Base-by-base conservation (phyloP, 2,113 vertebrate species). In the Panthera uncia region DNA sequence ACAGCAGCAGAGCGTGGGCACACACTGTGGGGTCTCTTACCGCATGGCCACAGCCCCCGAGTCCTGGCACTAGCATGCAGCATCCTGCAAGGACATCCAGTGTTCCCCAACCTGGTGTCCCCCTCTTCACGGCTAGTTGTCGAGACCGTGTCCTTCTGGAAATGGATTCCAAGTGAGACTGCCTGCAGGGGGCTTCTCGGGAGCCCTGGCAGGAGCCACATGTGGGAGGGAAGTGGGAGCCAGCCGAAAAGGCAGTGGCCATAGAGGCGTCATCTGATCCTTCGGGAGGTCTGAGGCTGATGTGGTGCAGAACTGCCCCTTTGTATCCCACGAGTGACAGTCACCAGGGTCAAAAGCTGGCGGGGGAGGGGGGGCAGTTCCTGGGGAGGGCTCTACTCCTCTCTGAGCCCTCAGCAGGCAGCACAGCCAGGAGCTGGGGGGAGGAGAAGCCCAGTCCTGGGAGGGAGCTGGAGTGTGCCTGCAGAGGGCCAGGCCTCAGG, bases 41-140 rank as follows among this genome's bases (percentile, higher is more conserved):
- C 0, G 7, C 4, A 3, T 7, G 31, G 2, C 80, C 41, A 11
- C 23, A 27, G 52, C 27, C 68, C 41, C 0, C n/a, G 8, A 63
- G 38, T 36, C 27, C 81, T 19, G 61, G 31, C 55, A 15, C 16
- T 0, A n/a, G 48, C 41, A 52, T 11, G 55, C 5, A 85, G 18
- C 55, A 7, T 3, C 31, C 33, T 33, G 18, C 69, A 69, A 69
- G n/a, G 69, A 71, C n/a, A 38, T 38, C 36, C 36, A 25, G 11
- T 13, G 71, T 25, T 73, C 11, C 71, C 23, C 71, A 73, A 13
- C 71, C 71, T 25, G 36, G 36, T 6, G 36, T 41, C 21, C 25
- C 41, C 33, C 12, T 31, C 21, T n/a, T 13, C 11, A 5, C 9
- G 63, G 69, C 41, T 50, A 7, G 80, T 15, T 19, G 15, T 74